Conservation (phyloP, 2,113 vertebrate species). For the Vimba vimba region DNA sequence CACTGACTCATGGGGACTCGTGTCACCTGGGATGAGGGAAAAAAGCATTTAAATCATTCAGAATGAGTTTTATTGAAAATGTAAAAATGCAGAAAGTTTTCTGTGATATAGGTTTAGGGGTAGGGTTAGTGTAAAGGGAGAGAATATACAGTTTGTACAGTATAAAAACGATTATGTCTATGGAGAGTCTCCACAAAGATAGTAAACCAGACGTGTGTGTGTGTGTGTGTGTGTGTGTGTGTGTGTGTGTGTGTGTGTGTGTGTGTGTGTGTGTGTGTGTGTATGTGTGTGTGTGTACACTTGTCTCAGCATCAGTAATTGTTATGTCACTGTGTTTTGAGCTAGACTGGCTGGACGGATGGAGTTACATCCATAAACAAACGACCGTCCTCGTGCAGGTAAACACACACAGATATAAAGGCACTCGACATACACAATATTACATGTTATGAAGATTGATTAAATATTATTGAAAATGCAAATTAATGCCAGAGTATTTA, state of each 20-base stretch:
- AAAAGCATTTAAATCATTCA: too few species aligned
- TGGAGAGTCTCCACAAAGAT: not conserved
- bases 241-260: not conserved
- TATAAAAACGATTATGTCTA: too few species aligned
- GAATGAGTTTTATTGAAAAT: too few species aligned
- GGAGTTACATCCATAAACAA: constrained; percentile 61
- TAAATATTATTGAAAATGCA: not conserved
- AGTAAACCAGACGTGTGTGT: not conserved
- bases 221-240: constrained; percentile 17
- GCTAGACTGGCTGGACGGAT: constrained; percentile 59
- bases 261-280: constrained; percentile 5
- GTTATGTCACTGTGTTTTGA: constrained; percentile 57
- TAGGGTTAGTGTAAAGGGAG: too few species aligned
- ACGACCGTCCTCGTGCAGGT: constrained; percentile 37
- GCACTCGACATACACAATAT: not conserved
- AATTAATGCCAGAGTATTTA: not conserved
- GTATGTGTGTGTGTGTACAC: constrained; percentile 1
- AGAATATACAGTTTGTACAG: too few species aligned
- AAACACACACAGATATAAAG: constrained; percentile 26
- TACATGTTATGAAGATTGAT: not conserved
- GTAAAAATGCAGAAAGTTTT: too few species aligned
- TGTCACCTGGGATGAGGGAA: too few species aligned
- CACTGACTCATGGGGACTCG: too few species aligned
- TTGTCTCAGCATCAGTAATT: constrained; percentile 17
- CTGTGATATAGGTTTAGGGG: too few species aligned